Evolutionary conservation across 1,140 invertebrate genomes (phyloP), one percentile per base, ranked within the genome.

Genomic region (Babylonia areolata): DNA sequence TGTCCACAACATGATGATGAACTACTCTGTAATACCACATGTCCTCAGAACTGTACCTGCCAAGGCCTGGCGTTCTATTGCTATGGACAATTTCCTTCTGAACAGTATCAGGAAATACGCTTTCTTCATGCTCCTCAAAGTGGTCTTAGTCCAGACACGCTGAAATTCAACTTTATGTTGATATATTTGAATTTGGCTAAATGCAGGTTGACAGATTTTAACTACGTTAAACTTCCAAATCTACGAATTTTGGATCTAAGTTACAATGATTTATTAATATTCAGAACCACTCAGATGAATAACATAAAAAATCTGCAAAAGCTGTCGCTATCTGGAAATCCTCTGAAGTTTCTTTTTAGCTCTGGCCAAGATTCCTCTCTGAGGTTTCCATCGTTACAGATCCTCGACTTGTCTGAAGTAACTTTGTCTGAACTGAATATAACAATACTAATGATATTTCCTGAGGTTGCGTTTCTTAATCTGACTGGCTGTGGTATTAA

Each of bases 1-100:
- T 87, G 82, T 86, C 86, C 84, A 80, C 69, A 79, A 28, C 33
- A 40, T 58, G 85, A 87, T 35, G 81, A 89, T 46, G 86, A 87
- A 31, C 31, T 78, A 51, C 78, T 87, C 9, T 88, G 83, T 79
- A 37, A 87, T 15, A 5, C 51, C 1, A 81, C 51, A 28, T 81
- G 80, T 15, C 80, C 80, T 93, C 89, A 40, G 92, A 79, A 42
- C 46, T 88, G 85, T 39, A 64, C 75, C 3, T 88, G 82, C 71
- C 17, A 15, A 69, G 81, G 71, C 35, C 37, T 54, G 64, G 39
- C 71, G 9, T 58, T 86, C 31, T 40, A 33, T 0, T 86, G 85
- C 31, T 11, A 54, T 9, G 58, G 42, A n/a, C 37, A n/a, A 0
- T 75, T 85, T 35, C 75, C 54, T 11, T 15, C 58, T 28, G 78